These are phyloP conservation scores for Hipparchia sbordonii DNA, from an alignment of 2,888 invertebrate genomes.

Conservation along the genomic window DNA sequence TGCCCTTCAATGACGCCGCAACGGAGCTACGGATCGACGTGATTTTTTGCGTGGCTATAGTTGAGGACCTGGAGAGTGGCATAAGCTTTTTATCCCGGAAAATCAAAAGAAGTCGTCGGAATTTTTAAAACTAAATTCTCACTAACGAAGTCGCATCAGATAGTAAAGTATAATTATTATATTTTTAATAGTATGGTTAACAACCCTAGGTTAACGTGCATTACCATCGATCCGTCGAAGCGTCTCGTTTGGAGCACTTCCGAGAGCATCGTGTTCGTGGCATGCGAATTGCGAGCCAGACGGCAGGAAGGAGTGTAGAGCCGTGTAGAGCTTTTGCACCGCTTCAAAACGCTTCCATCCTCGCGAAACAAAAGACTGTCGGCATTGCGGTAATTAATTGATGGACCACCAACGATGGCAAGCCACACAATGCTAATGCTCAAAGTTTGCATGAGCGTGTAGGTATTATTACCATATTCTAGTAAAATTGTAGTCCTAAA, in stretches of 20 bases:
- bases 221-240: not conserved
- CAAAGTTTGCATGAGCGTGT: not conserved
- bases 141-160: too few relatives aligned
- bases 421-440: not conserved
- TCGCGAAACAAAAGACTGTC: constrained; percentile 14
- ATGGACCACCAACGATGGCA: not conserved
- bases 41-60: too few relatives aligned
- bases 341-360: constrained; percentile 14
- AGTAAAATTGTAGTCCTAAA: too few relatives aligned
- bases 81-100: too few relatives aligned
- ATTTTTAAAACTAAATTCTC: too few relatives aligned
- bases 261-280: not conserved
- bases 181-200: too few relatives aligned
- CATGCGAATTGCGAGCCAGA: not conserved
- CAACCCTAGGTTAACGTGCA: not conserved
- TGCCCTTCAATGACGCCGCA: too few relatives aligned
- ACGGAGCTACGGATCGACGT: too few relatives aligned
- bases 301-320: constrained; percentile 12
- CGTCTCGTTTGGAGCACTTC: not conserved
- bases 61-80: too few relatives aligned
- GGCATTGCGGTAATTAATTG: constrained; percentile 2
- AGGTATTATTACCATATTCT: not conserved
- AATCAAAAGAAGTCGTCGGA: too few relatives aligned
- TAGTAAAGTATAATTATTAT: too few relatives aligned
- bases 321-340: constrained; percentile 8